Evolutionary conservation across 2,113 vertebrate species (phyloP).

Genomic region (Mola mola): DNA sequence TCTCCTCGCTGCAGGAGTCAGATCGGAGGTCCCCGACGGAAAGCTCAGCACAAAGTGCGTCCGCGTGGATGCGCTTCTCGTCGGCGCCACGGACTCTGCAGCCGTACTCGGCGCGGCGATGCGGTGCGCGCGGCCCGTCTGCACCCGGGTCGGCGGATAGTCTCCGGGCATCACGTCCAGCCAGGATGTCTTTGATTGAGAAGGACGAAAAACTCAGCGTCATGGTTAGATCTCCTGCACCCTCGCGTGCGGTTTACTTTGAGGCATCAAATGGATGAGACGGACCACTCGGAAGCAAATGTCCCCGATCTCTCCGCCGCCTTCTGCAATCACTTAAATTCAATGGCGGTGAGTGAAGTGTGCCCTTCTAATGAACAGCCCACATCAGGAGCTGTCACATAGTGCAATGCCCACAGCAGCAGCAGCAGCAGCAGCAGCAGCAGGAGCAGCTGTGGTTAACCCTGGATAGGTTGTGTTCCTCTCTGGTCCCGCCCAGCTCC

Average conservation of each 20-base stretch:
- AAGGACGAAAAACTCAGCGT: constrained; percentile 78
- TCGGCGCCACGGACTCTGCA: constrained; percentile 10
- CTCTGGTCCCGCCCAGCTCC: constrained; percentile 61
- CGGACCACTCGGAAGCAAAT: neutral
- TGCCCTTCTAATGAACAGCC: constrained; percentile 54
- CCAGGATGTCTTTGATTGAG: constrained; percentile 82
- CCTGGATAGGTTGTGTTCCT: constrained; percentile 69
- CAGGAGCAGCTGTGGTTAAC: constrained; percentile 31
- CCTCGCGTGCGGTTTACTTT: constrained; percentile 2
- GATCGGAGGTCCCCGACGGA: constrained; percentile 8
- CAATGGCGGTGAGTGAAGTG: constrained; percentile 54
- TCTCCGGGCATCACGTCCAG: constrained; percentile 43
- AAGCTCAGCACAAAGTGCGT: constrained; percentile 11
- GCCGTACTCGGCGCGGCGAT: too few species aligned
- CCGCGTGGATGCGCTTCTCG: constrained; percentile 9
- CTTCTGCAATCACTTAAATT: constrained; percentile 38
- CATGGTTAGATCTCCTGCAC: constrained; percentile 60
- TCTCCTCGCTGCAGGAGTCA: constrained; percentile 44
- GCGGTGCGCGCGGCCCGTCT: neutral
- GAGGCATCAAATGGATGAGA: constrained; percentile 56
- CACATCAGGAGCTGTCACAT: constrained; percentile 60
- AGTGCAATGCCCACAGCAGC: constrained; percentile 32
- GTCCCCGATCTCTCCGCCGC: neutral
- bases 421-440: constrained; percentile 31
- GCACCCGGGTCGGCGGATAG: constrained; percentile 3